Conservation (phyloP, 2,888 invertebrate species). For the Argynnis bischoffii region DNA sequence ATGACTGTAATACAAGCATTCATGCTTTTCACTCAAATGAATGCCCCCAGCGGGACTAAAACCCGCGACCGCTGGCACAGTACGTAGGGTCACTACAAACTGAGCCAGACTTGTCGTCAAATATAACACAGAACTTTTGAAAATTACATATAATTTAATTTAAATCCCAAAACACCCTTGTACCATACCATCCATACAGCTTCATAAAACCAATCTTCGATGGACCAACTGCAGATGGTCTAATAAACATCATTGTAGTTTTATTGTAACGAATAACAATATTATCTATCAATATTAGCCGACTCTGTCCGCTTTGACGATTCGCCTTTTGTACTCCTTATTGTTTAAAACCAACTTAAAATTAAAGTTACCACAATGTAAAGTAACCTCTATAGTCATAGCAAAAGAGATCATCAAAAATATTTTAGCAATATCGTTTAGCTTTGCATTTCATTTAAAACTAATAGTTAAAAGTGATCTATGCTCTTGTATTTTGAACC, state of each 20-base stretch:
- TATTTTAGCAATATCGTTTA: slow-evolving; percentile 13
- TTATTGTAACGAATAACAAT: slow-evolving; percentile 59
- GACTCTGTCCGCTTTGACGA: slow-evolving; percentile 47
- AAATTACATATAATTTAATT: too few species aligned
- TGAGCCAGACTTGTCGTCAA: neutral
- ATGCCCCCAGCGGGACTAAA: too few species aligned
- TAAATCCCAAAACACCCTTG: neutral
- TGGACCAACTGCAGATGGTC: slow-evolving; percentile 43
- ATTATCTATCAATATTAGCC: slow-evolving; percentile 76
- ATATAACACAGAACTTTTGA: neutral
- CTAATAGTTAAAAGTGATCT: slow-evolving; percentile 7
- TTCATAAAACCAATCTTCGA: neutral
- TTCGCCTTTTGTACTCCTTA: slow-evolving; percentile 51
- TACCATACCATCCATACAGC: neutral
- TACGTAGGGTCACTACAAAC: too few species aligned
- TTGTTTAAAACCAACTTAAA: slow-evolving; percentile 26
- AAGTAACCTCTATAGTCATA: neutral
- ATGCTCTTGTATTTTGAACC: slow-evolving; percentile 16
- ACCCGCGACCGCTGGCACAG: too few species aligned
- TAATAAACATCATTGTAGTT: slow-evolving; percentile 46
- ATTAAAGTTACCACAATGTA: slow-evolving; percentile 1
- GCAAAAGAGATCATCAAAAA: neutral
- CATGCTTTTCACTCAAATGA: too few species aligned
- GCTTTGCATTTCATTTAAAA: slow-evolving; percentile 29
- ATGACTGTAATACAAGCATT: too few species aligned